phyloP scores from a whole-genome alignment of 2,797 vertebrate species.

The Sitta carolinensis region DNA sequence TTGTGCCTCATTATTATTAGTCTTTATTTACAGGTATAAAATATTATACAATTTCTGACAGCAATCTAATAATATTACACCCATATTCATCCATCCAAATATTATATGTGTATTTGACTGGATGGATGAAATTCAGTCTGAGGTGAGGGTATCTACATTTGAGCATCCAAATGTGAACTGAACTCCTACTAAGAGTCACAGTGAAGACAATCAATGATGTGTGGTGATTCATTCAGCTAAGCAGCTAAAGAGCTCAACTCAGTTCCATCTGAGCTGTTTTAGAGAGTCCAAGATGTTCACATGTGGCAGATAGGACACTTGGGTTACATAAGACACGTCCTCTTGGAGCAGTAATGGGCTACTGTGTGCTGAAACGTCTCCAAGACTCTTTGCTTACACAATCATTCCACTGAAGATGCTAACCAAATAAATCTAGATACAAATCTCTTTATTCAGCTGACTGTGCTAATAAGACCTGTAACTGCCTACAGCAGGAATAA shows the following conservation, averaged over 20 bases:
- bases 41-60: neutral
- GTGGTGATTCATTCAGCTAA: neutral
- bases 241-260: neutral
- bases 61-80: neutral
- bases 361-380: neutral
- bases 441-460: neutral
- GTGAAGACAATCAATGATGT: neutral
- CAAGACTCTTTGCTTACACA: neutral
- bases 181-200: neutral
- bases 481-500: neutral
- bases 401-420: neutral
- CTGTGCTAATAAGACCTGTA: neutral
- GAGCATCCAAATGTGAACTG: neutral
- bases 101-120: neutral
- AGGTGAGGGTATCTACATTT: neutral
- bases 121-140: neutral
- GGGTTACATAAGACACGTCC: neutral
- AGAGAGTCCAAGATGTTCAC: neutral
- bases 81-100: neutral
- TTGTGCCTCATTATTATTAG: neutral
- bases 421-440: neutral
- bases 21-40: neutral
- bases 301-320: neutral
- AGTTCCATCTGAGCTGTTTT: neutral
- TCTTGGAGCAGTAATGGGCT: neutral